Evolutionary conservation across 2,888 invertebrate species (phyloP), one percentile per base, ranked within the genome.

Genomic region (Marasmarcha lunaedactyla): DNA sequence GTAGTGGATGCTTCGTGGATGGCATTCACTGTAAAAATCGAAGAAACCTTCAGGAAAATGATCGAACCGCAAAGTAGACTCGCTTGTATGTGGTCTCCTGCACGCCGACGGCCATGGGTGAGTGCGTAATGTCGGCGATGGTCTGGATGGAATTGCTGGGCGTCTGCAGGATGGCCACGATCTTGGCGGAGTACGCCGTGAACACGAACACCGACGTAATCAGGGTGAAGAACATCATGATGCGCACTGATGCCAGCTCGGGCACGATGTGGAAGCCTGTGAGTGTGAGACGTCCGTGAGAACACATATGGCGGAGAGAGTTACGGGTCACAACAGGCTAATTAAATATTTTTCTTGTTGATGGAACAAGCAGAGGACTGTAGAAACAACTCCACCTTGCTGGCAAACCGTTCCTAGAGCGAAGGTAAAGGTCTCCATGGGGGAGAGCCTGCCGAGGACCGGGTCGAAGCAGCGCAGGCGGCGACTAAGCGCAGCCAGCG

Each of bases 171-270:
- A 89, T 67, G 10, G 87, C 85, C 46, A 89, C 88, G 46, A 89
- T 85, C 65, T 87, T 88, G 14, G 88, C 88, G n/a, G 88, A 87
- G 63, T 87, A 89, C 1, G 88, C 86, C 2, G 88, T 89, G 57
- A 87, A 88, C 20, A 85, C 58, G 60, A 88, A 88, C 36, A 88
- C 59, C 0, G 87, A 74, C 1, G 85, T 66, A 37, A 86, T 61
- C 49, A 87, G 77, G 37, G 85, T 76, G 40, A 79, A 77, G 47
- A 88, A 84, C 49, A 88, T 78, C 36, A 85, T 78, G 44, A 86
- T 60, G 6, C 88, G 77, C 0, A 77, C 81, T 1, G 87, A 86
- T 35, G 71, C 51, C 51, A 84, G 70, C 10, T 57, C 52, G 2
- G 88, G 79, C 1, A 72, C 59, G 14, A 73, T 54, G 55, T 84